These are phyloP conservation scores for Stenichneumon culpator DNA, from an alignment of 2,888 invertebrate genomes.

Conservation along the genomic window DNA sequence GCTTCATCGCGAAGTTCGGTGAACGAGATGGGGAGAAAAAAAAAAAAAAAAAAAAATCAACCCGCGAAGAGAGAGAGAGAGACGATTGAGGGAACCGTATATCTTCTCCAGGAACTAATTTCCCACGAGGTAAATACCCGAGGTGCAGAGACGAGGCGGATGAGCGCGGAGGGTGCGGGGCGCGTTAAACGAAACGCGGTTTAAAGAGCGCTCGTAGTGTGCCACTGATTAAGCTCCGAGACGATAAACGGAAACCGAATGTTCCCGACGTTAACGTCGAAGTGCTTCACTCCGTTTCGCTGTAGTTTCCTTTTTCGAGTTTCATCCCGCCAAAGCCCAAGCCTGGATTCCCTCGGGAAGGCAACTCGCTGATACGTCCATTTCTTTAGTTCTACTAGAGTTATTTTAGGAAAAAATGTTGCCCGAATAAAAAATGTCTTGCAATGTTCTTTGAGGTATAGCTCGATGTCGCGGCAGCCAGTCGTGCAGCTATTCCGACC, in stretches of 20 bases:
- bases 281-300: conserved; percentile 14
- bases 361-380: background rate
- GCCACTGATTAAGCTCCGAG: conserved; percentile 53
- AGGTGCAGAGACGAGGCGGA: conserved; percentile 3
- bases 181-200: conserved; percentile 46
- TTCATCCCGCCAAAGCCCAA: background rate
- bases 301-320: conserved; percentile 4
- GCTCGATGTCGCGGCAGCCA: background rate
- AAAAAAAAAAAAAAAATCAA: conserved; percentile 60
- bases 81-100: conserved; percentile 44
- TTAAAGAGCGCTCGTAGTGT: conserved; percentile 51
- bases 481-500: background rate
- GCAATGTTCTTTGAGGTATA: background rate
- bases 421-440: background rate
- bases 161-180: conserved; percentile 3
- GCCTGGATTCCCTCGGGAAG: background rate
- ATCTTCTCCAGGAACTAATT: conserved; percentile 70
- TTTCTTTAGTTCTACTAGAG: background rate
- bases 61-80: background rate
- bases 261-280: conserved; percentile 50
- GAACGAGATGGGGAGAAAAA: conserved; percentile 60
- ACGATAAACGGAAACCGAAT: conserved; percentile 54
- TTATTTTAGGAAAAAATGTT: too few species aligned
- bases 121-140: conserved; percentile 70
- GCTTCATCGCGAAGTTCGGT: conserved; percentile 25